Evolutionary conservation across 1,140 invertebrate species (phyloP).

Genomic region (Drosophila miranda): DNA sequence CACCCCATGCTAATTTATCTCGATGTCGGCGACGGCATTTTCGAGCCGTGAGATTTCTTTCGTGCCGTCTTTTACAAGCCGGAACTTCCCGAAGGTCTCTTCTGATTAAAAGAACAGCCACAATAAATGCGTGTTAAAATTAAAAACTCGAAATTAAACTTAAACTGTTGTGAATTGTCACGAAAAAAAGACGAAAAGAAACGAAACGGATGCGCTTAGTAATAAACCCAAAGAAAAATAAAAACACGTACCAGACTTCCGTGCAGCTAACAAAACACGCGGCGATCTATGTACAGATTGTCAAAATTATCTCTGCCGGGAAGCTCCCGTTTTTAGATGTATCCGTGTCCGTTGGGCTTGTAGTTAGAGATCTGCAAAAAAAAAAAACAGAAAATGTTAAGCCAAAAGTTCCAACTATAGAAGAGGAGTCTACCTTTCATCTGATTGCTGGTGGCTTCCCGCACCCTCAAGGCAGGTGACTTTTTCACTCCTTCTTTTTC

Average conservation of each 20-base stretch:
- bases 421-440: too few relatives aligned
- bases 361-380: too few relatives aligned
- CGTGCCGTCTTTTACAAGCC: constrained; percentile 54
- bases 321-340: too few relatives aligned
- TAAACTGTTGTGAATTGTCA: constrained; percentile 54
- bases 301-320: not conserved
- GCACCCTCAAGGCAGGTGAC: too few relatives aligned
- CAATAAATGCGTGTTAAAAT: constrained; percentile 63
- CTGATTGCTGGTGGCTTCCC: too few relatives aligned
- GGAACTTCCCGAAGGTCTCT: constrained; percentile 61
- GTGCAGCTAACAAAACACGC: constrained; percentile 19
- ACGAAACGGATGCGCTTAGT: constrained; percentile 50
- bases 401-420: too few relatives aligned
- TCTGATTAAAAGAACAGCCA: constrained; percentile 34
- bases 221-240: constrained; percentile 56
- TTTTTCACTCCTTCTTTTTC: too few relatives aligned
- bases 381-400: too few relatives aligned
- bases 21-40: constrained; percentile 19
- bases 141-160: constrained; percentile 42
- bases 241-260: constrained; percentile 61
- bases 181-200: constrained; percentile 41
- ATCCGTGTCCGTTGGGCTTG: too few relatives aligned
- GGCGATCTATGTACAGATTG: not conserved
- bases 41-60: constrained; percentile 58
- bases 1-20: constrained; percentile 69